These are phyloP conservation scores for Cydia splendana DNA, from an alignment of 1,140 invertebrate species.

Conservation along the genomic window DNA sequence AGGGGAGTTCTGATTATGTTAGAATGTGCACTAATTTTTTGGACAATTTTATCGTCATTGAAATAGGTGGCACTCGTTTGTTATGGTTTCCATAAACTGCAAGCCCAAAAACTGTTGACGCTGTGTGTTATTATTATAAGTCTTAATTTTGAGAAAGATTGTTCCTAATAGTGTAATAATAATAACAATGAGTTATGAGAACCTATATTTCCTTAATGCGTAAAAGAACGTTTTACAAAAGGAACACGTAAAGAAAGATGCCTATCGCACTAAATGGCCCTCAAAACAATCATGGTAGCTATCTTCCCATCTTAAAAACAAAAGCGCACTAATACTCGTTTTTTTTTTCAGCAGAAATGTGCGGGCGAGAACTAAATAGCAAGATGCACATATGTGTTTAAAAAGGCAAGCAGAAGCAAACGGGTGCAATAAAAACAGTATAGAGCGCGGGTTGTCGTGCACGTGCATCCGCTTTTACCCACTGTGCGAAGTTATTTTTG, in stretches of 20 bases:
- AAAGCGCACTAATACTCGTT: conserved; percentile 13
- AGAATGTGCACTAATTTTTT: not conserved
- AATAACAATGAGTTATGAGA: not conserved
- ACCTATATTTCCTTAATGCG: not conserved
- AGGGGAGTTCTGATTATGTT: conserved; percentile 21
- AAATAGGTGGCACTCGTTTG: not conserved
- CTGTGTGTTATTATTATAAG: too few relatives aligned
- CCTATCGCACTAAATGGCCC: conserved; percentile 6
- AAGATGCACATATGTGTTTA: not conserved
- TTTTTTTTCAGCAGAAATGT: not conserved
- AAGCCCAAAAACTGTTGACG: not conserved
- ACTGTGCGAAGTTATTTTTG: conserved; percentile 70
- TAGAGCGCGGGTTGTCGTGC: conserved; percentile 57
- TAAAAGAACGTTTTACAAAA: not conserved
- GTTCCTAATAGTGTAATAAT: not conserved
- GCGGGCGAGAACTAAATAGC: conserved; percentile 21
- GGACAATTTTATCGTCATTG: not conserved
- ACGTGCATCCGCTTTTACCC: conserved; percentile 71
- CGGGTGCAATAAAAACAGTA: conserved; percentile 61
- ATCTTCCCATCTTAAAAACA: conserved; percentile 31
- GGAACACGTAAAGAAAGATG: not conserved
- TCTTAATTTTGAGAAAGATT: not conserved
- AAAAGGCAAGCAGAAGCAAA: conserved; percentile 23
- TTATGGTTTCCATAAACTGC: not conserved
- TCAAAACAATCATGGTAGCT: conserved; percentile 6